Conservation (phyloP, 2,888 invertebrate genomes). For the Eudasyphora cyanicolor region DNA sequence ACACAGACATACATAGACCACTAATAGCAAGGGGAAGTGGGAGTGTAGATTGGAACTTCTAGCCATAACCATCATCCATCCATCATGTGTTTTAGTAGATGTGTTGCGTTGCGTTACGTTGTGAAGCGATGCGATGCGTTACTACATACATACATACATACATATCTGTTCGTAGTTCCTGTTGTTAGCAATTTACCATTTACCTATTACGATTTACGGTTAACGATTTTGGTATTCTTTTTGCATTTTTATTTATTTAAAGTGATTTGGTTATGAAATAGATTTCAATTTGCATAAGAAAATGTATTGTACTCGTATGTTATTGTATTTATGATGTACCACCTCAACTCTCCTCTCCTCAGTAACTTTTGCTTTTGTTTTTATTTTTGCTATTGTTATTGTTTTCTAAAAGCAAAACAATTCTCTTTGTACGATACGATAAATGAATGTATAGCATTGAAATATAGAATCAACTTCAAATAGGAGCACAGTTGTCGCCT, state of each 20-base stretch:
- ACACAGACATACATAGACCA: neutral
- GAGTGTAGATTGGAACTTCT: too few relatives aligned
- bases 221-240: neutral
- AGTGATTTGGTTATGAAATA: too few relatives aligned
- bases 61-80: too few relatives aligned
- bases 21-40: neutral
- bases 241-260: neutral
- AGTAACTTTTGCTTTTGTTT: too few relatives aligned
- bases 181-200: neutral
- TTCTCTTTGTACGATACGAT: neutral
- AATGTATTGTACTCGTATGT: too few relatives aligned
- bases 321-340: neutral
- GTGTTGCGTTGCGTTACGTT: neutral
- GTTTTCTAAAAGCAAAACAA: slow-evolving; percentile 11
- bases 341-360: too few relatives aligned
- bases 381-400: neutral
- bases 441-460: neutral
- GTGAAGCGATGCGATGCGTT: neutral
- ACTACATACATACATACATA: neutral
- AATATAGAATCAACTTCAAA: slow-evolving; percentile 14
- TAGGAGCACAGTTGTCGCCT: neutral
- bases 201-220: neutral
- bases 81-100: neutral
- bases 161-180: slow-evolving; percentile 23
- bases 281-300: too few relatives aligned